phyloP scores from a whole-genome alignment of 2,113 vertebrate species.

The Emberiza fucata region DNA sequence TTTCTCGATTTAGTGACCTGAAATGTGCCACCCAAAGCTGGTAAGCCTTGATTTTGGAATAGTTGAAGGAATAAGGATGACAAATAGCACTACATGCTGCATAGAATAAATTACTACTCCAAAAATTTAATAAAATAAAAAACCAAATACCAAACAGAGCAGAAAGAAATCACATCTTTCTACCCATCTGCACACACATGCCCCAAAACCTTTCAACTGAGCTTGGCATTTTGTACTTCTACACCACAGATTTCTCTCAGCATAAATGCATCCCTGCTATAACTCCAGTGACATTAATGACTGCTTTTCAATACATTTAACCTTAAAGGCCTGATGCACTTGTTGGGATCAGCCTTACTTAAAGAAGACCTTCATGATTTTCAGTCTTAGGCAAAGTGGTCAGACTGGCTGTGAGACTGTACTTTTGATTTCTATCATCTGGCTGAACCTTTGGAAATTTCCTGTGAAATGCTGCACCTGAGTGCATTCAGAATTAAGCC shows the following conservation, averaged over 20 bases:
- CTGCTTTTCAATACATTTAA: slow-evolving; percentile 12
- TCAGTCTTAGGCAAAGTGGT: background rate
- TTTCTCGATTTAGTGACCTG: background rate
- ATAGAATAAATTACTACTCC: background rate
- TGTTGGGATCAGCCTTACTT: background rate
- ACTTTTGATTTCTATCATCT: background rate
- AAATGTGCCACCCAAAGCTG: background rate
- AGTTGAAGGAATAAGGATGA: background rate
- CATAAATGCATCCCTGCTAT: background rate
- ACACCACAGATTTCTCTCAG: background rate
- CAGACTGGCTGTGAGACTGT: background rate
- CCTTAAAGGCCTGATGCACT: background rate
- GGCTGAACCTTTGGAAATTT: background rate
- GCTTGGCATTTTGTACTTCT: slow-evolving; percentile 27
- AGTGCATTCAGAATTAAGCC: background rate
- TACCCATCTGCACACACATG: slow-evolving; percentile 44
- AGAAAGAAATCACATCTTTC: slow-evolving; percentile 61
- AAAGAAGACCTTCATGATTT: background rate
- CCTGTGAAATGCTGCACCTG: background rate
- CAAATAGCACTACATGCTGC: background rate
- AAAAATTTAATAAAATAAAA: background rate
- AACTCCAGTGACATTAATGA: background rate
- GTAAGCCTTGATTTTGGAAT: background rate
- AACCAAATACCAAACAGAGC: slow-evolving; percentile 28
- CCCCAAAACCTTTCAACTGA: slow-evolving; percentile 11